Evolutionary conservation across 1,140 invertebrate species (phyloP).

Genomic region (Metaphire vulgaris): DNA sequence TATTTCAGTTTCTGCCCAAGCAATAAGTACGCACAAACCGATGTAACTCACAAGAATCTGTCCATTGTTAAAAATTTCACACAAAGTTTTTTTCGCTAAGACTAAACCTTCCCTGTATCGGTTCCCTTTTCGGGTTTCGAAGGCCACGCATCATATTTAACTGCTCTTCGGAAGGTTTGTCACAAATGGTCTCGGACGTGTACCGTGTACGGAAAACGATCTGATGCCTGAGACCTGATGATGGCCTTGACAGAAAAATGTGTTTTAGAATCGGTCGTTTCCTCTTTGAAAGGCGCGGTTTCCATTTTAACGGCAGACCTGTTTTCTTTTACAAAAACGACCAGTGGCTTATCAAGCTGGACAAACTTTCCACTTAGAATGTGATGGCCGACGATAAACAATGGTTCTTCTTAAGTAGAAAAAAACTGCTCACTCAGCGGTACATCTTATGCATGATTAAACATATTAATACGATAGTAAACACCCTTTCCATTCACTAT

Average conservation of each 20-base stretch:
- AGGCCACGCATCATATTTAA: conserved; percentile 30
- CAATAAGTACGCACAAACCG: no score
- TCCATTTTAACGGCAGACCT: neutral
- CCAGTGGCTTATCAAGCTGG: conserved; percentile 74
- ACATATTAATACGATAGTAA: no score
- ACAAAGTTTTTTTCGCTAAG: no score
- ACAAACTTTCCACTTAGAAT: conserved; percentile 78
- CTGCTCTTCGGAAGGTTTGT: conserved; percentile 60
- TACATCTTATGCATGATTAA: no score
- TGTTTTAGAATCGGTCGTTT: conserved; percentile 39
- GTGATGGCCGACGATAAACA: conserved; percentile 87
- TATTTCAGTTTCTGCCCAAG: no score
- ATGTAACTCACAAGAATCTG: no score
- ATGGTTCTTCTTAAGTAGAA: conserved; percentile 57
- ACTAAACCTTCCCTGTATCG: no score
- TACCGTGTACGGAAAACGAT: conserved; percentile 82
- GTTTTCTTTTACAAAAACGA: conserved; percentile 57
- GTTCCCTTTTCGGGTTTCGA: no score
- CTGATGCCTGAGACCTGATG: conserved; percentile 73
- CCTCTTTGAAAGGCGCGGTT: conserved; percentile 21
- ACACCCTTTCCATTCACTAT: no score
- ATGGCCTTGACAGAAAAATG: conserved; percentile 70
- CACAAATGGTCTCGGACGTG: conserved; percentile 81
- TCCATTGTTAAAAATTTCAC: no score
- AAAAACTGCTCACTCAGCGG: no score